These are phyloP conservation scores for Acrocephalus scirpaceus DNA, from an alignment of 2,797 vertebrate species.

Conservation along the genomic window DNA sequence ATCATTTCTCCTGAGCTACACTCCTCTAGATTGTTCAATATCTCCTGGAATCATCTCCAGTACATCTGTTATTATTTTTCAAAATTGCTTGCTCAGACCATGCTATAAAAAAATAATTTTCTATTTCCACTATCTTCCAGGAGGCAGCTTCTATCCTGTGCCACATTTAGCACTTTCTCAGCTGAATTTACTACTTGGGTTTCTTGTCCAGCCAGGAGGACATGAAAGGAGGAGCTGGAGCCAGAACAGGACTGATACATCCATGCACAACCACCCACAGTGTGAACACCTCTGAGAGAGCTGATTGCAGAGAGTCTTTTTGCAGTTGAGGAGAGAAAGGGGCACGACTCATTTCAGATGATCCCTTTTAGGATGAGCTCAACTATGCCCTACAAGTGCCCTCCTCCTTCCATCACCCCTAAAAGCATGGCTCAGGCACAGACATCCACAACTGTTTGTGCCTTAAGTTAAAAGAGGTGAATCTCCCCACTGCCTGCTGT, in stretches of 20 bases:
- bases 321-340: background rate
- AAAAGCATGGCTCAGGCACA: background rate
- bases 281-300: background rate
- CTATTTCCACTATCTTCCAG: background rate
- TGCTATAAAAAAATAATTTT: background rate
- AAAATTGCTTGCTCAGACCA: background rate
- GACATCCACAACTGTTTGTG: rapidly evolving
- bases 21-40: background rate
- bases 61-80: conserved; percentile 7
- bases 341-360: background rate
- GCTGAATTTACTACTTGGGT: background rate
- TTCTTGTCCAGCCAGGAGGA: background rate
- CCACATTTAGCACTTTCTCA: background rate
- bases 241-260: background rate
- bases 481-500: background rate
- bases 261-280: background rate
- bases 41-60: background rate
- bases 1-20: background rate
- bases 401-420: background rate
- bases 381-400: background rate
- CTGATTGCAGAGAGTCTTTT: background rate
- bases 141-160: background rate
- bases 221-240: background rate
- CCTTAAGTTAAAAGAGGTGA: background rate
- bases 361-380: background rate